Conservation (phyloP, 1,140 invertebrate species). For the Tetraneura akinire region DNA sequence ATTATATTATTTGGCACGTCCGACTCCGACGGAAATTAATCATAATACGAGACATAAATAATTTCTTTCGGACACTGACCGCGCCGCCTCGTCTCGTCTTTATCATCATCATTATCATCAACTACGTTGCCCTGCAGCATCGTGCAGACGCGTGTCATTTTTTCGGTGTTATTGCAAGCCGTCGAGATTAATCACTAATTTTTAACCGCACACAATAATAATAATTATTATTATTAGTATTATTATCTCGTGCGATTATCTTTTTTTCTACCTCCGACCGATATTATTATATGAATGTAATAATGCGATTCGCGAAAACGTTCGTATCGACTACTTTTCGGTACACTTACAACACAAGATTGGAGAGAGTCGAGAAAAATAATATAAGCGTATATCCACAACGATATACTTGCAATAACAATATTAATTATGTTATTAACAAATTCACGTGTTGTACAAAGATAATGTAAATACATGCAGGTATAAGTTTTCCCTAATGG, state of each 20-base stretch:
- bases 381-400: too few species aligned
- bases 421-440: too few species aligned
- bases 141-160: neutral
- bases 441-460: too few species aligned
- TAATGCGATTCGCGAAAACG: too few species aligned
- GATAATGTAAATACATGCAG: too few species aligned
- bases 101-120: neutral
- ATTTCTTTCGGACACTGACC: neutral
- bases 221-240: too few species aligned
- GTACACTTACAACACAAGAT: too few species aligned
- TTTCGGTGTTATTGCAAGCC: neutral
- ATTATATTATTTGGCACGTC: neutral
- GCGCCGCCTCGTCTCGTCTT: neutral
- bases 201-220: neutral
- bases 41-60: constrained; percentile 4
- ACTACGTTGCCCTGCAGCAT: neutral
- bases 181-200: constrained; percentile 23
- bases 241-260: neutral
- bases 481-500: too few species aligned
- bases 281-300: too few species aligned
- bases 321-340: too few species aligned
- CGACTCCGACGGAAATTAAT: constrained; percentile 7
- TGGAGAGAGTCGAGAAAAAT: too few species aligned
- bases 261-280: neutral
- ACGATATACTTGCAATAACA: too few species aligned